Evolutionary conservation across 2,113 vertebrate genomes (phyloP).

Genomic region (Myotis davidii): DNA sequence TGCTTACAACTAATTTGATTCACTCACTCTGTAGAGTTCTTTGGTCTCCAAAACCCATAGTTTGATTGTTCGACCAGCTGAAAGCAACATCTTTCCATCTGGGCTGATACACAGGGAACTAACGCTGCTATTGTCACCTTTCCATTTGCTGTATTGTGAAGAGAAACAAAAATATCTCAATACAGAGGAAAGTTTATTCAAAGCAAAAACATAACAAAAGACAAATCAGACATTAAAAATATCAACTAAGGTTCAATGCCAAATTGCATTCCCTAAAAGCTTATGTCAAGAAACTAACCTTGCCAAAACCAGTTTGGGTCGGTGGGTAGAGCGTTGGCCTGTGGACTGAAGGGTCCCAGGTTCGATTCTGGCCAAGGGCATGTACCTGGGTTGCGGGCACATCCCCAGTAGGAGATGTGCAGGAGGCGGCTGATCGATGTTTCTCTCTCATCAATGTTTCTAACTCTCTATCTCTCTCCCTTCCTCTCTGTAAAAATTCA

Average conservation of each 20-base stretch:
- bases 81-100: constrained; percentile 96
- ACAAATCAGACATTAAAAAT: constrained; percentile 27
- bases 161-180: constrained; percentile 54
- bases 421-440: too few relatives aligned
- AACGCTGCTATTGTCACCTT: constrained; percentile 94
- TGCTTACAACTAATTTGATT: constrained; percentile 55
- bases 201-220: neutral
- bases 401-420: too few relatives aligned
- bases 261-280: neutral
- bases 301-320: too few relatives aligned
- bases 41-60: constrained; percentile 99
- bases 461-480: too few relatives aligned
- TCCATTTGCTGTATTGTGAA: constrained; percentile 93
- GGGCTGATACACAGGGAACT: constrained; percentile 95
- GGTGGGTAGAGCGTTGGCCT: too few relatives aligned
- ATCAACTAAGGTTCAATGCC: neutral
- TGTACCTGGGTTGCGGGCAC: too few relatives aligned
- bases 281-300: neutral
- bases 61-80: constrained; percentile 96
- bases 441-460: too few relatives aligned
- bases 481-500: too few relatives aligned
- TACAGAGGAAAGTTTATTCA: constrained; percentile 38
- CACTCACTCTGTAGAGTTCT: constrained; percentile 96
- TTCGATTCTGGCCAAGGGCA: too few relatives aligned
- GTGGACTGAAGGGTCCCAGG: too few relatives aligned